Percentiles rank a stretch among this genome's conserved stretches.
Conservation (phyloP, 2,113 vertebrate genomes). For the Saccopteryx bilineata region DNA sequence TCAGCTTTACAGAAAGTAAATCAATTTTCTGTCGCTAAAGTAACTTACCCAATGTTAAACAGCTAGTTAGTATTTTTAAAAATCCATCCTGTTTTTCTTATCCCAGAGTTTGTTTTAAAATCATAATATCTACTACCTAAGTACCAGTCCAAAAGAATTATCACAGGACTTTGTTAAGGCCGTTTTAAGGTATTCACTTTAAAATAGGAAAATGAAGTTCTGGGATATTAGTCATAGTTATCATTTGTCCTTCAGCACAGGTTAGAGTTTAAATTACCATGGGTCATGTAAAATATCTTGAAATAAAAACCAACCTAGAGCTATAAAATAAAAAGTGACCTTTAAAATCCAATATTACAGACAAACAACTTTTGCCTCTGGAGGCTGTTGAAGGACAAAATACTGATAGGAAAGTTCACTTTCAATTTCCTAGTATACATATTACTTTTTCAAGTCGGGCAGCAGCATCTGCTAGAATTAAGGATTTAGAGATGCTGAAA, state of each 20-base stretch:
- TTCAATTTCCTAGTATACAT: not conserved
- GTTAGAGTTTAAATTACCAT: conserved; percentile 79
- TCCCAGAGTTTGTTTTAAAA: not conserved
- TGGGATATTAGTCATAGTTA: conserved; percentile 67
- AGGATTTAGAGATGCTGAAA: not conserved
- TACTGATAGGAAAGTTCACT: conserved; percentile 55
- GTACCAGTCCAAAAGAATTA: conserved; percentile 47
- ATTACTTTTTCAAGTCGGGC: not conserved
- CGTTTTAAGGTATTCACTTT: conserved; percentile 38
- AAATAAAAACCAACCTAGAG: conserved; percentile 75
- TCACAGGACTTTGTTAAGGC: not conserved
- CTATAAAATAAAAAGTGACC: conserved; percentile 81
- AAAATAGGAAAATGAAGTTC: conserved; percentile 61
- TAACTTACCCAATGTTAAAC: not conserved
- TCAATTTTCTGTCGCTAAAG: not conserved
- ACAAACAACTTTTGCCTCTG: conserved; percentile 74
- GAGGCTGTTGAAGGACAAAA: conserved; percentile 76
- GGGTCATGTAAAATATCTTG: conserved; percentile 79
- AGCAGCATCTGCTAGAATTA: not conserved
- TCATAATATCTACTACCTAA: not conserved
- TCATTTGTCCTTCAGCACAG: conserved; percentile 77
- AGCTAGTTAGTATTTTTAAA: conserved; percentile 21
- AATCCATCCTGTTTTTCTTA: not conserved
- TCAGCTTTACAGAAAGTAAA: not conserved
- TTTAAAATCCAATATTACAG: conserved; percentile 81